Percentiles rank a stretch among this genome's conserved stretches.
Evolutionary conservation across 2,888 invertebrate species (phyloP).

Genomic region (Pteria penguin): DNA sequence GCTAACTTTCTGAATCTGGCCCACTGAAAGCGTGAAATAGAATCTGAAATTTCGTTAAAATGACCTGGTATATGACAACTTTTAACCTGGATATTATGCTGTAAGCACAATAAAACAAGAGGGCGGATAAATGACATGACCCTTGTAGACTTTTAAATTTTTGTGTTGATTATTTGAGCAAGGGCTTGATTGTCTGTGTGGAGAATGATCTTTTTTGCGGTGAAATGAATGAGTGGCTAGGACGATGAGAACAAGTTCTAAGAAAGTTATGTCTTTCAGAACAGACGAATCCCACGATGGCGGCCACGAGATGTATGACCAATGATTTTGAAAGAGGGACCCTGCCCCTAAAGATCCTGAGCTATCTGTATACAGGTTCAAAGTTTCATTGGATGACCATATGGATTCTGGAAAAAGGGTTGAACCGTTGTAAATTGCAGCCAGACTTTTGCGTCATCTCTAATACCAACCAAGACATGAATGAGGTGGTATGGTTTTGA

Average conservation of each 20-base stretch:
- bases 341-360: not conserved
- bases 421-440: constrained; percentile 12
- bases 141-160: not conserved
- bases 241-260: not conserved
- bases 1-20: constrained; percentile 1
- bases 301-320: not conserved
- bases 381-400: not conserved
- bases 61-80: constrained; percentile 6
- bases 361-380: not conserved
- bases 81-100: not conserved
- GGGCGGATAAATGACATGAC: constrained; percentile 4
- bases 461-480: not conserved
- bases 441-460: not conserved
- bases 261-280: not conserved
- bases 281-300: not conserved
- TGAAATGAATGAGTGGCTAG: not conserved
- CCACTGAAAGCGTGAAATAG: constrained; percentile 14
- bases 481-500: not conserved
- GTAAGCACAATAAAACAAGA: not conserved
- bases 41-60: constrained; percentile 1
- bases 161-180: constrained; percentile 6
- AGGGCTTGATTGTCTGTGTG: not conserved
- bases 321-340: not conserved
- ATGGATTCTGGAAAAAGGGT: constrained; percentile 5
- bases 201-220: not conserved